Percentiles rank a stretch among this genome's conserved stretches.
Conservation (phyloP, 1,140 invertebrate species). For the Eupeodes corollae region DNA sequence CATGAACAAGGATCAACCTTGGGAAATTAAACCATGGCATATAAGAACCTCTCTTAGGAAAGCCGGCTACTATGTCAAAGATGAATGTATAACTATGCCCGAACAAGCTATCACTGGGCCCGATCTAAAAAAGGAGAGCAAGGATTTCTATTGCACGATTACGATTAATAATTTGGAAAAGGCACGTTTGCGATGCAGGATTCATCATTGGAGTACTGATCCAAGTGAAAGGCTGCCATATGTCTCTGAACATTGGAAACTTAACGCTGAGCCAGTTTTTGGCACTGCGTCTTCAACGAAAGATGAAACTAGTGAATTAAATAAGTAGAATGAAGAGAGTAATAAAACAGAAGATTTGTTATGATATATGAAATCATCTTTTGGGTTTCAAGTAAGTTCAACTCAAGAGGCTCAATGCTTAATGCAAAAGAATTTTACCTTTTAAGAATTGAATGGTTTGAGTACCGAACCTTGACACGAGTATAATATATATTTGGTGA, state of each 20-base stretch:
- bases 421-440: no score
- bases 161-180: conserved; percentile 66
- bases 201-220: conserved; percentile 58
- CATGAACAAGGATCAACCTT: conserved; percentile 67
- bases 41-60: conserved; percentile 58
- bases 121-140: conserved; percentile 59
- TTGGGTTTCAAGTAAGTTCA: no score
- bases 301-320: background rate
- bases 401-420: no score
- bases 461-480: no score
- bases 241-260: conserved; percentile 44
- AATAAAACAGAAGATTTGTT: no score
- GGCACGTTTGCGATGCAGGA: conserved; percentile 52
- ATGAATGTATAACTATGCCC: conserved; percentile 64
- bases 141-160: conserved; percentile 68
- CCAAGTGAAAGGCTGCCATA: conserved; percentile 44
- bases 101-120: conserved; percentile 62
- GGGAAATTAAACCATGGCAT: conserved; percentile 75
- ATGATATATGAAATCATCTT: no score
- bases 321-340: background rate
- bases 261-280: conserved; percentile 40
- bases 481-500: no score
- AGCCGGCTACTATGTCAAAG: conserved; percentile 51
- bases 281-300: background rate
- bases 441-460: no score